These are phyloP conservation scores for Brachylomia viminalis DNA, from an alignment of 2,888 invertebrate species.

Conservation along the genomic window DNA sequence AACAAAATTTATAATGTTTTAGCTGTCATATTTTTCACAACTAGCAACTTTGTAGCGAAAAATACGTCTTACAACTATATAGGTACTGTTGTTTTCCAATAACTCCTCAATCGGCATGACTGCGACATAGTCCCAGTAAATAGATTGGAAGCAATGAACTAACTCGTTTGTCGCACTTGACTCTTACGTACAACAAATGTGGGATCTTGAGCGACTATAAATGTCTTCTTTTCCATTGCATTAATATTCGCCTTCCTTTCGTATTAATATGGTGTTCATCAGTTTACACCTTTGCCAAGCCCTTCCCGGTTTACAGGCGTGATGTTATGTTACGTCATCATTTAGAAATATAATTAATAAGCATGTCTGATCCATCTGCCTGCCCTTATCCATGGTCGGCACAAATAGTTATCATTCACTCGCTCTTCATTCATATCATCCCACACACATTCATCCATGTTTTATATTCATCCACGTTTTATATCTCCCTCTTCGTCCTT, in stretches of 20 bases:
- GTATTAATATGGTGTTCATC: background rate
- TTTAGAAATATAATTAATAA: background rate
- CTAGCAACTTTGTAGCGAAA: background rate
- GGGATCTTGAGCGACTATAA: background rate
- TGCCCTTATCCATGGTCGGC: background rate
- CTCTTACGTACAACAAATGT: slow-evolving; percentile 5
- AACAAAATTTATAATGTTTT: background rate
- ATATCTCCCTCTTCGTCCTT: no score
- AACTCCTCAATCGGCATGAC: background rate
- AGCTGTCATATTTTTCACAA: background rate
- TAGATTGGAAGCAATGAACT: slow-evolving; percentile 34
- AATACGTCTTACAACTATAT: background rate
- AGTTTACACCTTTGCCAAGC: background rate
- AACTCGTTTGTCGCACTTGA: slow-evolving; percentile 40
- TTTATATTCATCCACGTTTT: background rate
- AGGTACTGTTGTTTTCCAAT: slow-evolving; percentile 1
- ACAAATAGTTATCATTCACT: background rate
- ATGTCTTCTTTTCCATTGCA: background rate
- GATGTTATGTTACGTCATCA: background rate
- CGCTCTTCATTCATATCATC: background rate
- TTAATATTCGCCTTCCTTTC: background rate
- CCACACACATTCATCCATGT: background rate
- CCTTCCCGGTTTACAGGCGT: accelerated
- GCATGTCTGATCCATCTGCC: background rate
- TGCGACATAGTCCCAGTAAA: slow-evolving; percentile 11